phyloP scores from a whole-genome alignment of 2,113 vertebrate genomes.

The Indri indri region DNA sequence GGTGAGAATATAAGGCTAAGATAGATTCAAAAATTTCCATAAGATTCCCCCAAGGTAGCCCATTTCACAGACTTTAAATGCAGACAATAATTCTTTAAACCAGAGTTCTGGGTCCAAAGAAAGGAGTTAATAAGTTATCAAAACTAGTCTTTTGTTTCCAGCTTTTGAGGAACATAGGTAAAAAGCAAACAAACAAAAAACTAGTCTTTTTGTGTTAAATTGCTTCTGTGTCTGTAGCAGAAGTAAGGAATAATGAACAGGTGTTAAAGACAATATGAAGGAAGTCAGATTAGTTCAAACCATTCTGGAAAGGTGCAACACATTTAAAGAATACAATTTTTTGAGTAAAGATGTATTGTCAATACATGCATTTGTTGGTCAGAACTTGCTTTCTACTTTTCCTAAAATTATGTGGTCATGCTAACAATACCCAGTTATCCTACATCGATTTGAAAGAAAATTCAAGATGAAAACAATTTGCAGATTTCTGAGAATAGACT shows the following conservation, averaged over 20 bases:
- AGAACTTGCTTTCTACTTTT: conserved; percentile 7
- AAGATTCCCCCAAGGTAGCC: not conserved
- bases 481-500: conserved; percentile 28
- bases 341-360: not conserved
- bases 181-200: not conserved
- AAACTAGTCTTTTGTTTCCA: not conserved
- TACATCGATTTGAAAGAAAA: conserved; percentile 48
- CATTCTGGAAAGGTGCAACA: not conserved
- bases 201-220: not conserved
- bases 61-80: not conserved
- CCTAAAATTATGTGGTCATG: conserved; percentile 3
- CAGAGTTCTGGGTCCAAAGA: not conserved
- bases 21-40: not conserved
- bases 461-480: conserved; percentile 59
- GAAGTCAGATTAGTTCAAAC: not conserved
- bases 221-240: not conserved
- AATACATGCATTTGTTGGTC: not conserved
- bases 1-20: not conserved
- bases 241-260: not conserved
- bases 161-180: too few species aligned
- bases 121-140: not conserved
- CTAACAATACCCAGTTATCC: conserved; percentile 47
- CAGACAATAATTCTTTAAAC: not conserved
- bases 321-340: not conserved
- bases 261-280: not conserved